Percentiles rank a stretch among this genome's conserved stretches.
phyloP scores from a whole-genome alignment of 2,113 vertebrate species.

The Pachycephala philippinensis region DNA sequence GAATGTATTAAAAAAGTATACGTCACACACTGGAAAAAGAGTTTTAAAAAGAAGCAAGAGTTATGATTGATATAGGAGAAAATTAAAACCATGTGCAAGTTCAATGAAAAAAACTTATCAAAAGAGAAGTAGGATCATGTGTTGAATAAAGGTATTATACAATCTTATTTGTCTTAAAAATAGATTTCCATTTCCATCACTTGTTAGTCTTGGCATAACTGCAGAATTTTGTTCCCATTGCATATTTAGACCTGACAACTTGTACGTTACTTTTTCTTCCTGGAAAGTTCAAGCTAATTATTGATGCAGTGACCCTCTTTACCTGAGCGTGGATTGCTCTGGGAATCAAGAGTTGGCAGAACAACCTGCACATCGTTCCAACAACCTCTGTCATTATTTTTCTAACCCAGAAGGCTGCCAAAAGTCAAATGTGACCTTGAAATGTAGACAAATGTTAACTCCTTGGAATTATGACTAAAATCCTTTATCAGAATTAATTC shows the following conservation, averaged over 20 bases:
- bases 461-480: not conserved
- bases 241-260: constrained; percentile 23
- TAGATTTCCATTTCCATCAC: not conserved
- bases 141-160: not conserved
- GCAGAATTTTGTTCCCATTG: constrained; percentile 29
- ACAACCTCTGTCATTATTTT: not conserved
- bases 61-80: not conserved
- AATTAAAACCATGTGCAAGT: not conserved
- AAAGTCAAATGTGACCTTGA: not conserved
- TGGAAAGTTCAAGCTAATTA: constrained; percentile 21
- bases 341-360: constrained; percentile 13
- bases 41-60: not conserved
- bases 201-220: constrained; percentile 44
- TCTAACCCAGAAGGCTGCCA: not conserved
- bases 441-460: not conserved
- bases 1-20: not conserved
- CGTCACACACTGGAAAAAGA: not conserved
- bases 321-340: constrained; percentile 13
- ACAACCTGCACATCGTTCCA: not conserved
- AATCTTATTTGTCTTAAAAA: constrained; percentile 11
- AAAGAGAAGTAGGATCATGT: not conserved
- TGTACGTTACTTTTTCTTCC: not conserved
- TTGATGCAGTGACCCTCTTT: not conserved
- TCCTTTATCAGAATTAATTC: not conserved
- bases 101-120: not conserved